phyloP scores from a whole-genome alignment of 2,113 vertebrate genomes.

The Lampris megalopsis region DNA sequence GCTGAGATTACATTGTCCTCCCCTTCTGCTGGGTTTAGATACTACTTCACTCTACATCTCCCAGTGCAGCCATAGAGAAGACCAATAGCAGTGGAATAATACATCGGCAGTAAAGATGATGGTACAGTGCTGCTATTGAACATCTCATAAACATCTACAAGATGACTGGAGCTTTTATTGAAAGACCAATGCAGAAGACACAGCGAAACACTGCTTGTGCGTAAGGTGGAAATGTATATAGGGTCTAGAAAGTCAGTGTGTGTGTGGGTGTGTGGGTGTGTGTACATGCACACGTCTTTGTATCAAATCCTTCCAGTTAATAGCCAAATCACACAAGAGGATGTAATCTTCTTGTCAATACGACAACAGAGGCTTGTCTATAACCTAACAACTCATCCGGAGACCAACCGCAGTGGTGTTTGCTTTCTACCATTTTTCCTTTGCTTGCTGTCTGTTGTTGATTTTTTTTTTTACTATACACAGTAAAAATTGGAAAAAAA shows the following conservation, averaged over 20 bases:
- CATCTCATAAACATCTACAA: slow-evolving; percentile 42
- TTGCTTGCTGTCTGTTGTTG: too few relatives aligned
- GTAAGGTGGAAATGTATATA: slow-evolving; percentile 33
- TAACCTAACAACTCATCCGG: too few relatives aligned
- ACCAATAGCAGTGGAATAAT: slow-evolving; percentile 47
- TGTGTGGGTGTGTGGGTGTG: background rate
- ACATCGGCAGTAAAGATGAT: slow-evolving; percentile 61
- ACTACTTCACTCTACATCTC: slow-evolving; percentile 49
- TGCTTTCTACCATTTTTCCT: too few relatives aligned
- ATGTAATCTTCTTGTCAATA: slow-evolving; percentile 35
- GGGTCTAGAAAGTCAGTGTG: slow-evolving; percentile 22
- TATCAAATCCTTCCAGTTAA: slow-evolving; percentile 35
- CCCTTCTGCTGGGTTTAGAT: slow-evolving; percentile 33
- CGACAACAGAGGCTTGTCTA: background rate
- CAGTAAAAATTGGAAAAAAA: too few relatives aligned
- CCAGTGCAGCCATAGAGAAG: slow-evolving; percentile 56
- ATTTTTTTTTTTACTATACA: too few relatives aligned
- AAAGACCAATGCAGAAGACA: slow-evolving; percentile 16
- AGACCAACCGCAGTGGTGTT: too few relatives aligned
- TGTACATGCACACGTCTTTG: background rate
- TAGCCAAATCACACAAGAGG: background rate
- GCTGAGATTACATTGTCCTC: background rate
- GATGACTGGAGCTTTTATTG: slow-evolving; percentile 50
- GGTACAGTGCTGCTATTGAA: slow-evolving; percentile 42
- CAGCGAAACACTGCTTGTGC: background rate